These are phyloP conservation scores for Alfaro cultratus DNA, from an alignment of 2,797 vertebrate species.

Conservation along the genomic window DNA sequence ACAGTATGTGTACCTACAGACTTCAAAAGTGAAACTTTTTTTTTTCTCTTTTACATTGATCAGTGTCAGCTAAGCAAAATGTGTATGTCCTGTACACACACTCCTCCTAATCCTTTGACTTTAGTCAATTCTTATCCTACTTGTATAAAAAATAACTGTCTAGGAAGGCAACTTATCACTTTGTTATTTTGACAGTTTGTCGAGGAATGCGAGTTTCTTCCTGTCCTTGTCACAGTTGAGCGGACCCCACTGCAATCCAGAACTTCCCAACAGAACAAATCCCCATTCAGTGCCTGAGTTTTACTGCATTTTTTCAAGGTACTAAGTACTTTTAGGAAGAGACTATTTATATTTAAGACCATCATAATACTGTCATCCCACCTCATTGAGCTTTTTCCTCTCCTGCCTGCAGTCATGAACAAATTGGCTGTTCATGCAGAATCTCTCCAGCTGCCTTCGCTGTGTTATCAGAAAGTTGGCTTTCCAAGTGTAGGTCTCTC, in stretches of 20 bases:
- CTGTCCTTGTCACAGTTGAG: slow-evolving; percentile 4
- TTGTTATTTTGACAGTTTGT: slow-evolving; percentile 6
- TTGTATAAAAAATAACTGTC: not conserved
- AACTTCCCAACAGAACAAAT: not conserved
- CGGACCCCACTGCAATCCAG: not conserved
- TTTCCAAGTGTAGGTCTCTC: not conserved
- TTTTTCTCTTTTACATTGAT: not conserved
- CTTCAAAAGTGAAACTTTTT: not conserved
- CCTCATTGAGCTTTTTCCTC: slow-evolving; percentile 30
- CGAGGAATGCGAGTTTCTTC: not conserved
- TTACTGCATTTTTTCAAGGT: not conserved
- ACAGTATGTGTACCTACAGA: not conserved
- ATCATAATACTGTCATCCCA: slow-evolving; percentile 7
- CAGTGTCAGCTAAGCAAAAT: not conserved
- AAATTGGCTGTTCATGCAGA: slow-evolving; percentile 39
- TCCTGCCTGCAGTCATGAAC: slow-evolving; percentile 32
- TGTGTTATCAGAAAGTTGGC: slow-evolving; percentile 26
- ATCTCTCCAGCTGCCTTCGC: slow-evolving; percentile 12
- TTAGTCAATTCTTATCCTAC: not conserved
- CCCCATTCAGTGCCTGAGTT: not conserved
- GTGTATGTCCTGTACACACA: not conserved
- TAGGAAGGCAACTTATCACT: not conserved
- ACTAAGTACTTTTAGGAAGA: slow-evolving; percentile 17
- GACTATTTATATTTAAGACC: slow-evolving; percentile 12
- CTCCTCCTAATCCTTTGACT: not conserved